Conservation (phyloP, 2,888 invertebrate genomes). For the Drosophila antonietae region DNA sequence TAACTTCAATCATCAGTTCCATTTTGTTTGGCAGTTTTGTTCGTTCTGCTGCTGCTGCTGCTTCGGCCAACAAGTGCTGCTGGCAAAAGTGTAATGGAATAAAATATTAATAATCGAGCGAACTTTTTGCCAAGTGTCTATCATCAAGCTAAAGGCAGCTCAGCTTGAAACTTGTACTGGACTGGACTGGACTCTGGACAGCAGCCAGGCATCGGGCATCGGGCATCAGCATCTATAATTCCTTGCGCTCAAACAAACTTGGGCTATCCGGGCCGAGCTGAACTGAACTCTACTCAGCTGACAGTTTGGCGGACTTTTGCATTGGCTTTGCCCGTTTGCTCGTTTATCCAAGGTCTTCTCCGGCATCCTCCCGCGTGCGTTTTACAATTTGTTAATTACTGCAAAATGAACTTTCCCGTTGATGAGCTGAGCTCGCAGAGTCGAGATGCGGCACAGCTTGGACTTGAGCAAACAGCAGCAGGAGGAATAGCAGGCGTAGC, state of each 20-base stretch:
- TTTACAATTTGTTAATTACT: slow-evolving; percentile 79
- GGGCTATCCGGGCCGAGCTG: slow-evolving; percentile 27
- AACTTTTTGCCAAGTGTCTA: slow-evolving; percentile 75
- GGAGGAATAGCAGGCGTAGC: slow-evolving; percentile 49
- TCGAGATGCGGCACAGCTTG: slow-evolving; percentile 21
- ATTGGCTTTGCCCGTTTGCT: slow-evolving; percentile 26
- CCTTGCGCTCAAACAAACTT: slow-evolving; percentile 68
- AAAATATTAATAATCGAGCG: slow-evolving; percentile 73
- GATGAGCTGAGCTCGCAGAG: slow-evolving; percentile 20
- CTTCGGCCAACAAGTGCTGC: slow-evolving; percentile 61
- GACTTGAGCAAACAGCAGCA: slow-evolving; percentile 63
- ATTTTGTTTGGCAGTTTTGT: slow-evolving; percentile 53
- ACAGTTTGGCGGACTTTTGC: slow-evolving; percentile 50
- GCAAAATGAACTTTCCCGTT: slow-evolving; percentile 71
- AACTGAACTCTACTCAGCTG: slow-evolving; percentile 38
- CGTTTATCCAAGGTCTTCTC: slow-evolving; percentile 2
- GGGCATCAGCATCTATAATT: slow-evolving; percentile 68
- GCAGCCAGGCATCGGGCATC: slow-evolving; percentile 40
- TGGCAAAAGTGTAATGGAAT: slow-evolving; percentile 76
- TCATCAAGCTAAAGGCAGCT: slow-evolving; percentile 53
- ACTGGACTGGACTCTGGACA: slow-evolving; percentile 7
- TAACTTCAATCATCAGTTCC: slow-evolving; percentile 56
- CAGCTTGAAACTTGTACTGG: slow-evolving; percentile 24
- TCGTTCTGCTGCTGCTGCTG: slow-evolving; percentile 3
- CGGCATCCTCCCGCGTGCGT: slow-evolving; percentile 21